Evolutionary conservation across 2,797 vertebrate species (phyloP).

Genomic region (Pelobates cultripes): DNA sequence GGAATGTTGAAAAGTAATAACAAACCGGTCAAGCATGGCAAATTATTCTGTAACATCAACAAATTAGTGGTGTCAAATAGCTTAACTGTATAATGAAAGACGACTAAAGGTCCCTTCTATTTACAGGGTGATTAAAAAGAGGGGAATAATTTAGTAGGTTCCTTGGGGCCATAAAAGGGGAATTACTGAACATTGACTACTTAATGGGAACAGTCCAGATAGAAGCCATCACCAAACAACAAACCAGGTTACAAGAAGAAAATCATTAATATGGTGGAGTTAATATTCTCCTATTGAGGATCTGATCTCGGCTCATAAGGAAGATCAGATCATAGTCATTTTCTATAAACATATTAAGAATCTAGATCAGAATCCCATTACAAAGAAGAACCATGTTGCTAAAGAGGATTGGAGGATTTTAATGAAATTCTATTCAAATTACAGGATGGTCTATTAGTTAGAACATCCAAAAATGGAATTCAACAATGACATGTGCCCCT

Average conservation of each 20-base stretch:
- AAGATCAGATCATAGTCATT: neutral
- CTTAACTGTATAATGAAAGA: conserved; percentile 3
- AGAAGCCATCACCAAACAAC: neutral
- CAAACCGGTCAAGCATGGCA: conserved; percentile 2
- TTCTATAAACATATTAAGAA: conserved; percentile 4
- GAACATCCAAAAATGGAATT: neutral
- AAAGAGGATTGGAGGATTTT: conserved; percentile 1
- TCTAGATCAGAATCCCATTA: neutral
- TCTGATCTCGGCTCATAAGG: neutral
- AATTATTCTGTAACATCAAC: neutral
- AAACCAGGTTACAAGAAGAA: neutral
- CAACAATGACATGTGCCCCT: neutral
- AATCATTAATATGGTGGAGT: neutral
- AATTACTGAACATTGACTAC: neutral
- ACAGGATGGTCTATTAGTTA: neutral
- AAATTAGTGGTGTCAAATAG: neutral
- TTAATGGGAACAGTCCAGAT: neutral
- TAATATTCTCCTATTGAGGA: conserved; percentile 5
- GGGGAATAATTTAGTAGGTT: neutral
- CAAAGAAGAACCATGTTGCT: neutral
- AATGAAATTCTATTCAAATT: neutral
- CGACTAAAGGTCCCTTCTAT: neutral
- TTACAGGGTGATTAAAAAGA: neutral
- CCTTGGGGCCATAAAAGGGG: neutral
- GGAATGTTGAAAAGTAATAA: neutral